A percentile compares a stretch with the other conserved stretches of the same genome.
These are phyloP conservation scores for Microplitis demolitor DNA, from an alignment of 1,140 invertebrate species.

Conservation along the genomic window DNA sequence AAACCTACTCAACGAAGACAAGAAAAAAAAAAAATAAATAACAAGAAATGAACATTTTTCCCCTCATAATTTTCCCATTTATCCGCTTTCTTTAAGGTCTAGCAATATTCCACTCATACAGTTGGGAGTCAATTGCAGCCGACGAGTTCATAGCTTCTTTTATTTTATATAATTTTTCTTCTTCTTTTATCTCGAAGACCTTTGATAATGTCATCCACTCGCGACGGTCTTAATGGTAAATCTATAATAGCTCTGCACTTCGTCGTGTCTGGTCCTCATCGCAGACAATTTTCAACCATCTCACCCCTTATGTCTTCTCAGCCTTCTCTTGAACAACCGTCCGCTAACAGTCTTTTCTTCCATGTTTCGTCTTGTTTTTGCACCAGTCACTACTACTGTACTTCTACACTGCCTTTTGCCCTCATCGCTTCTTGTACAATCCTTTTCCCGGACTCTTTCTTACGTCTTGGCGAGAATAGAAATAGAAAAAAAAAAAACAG, in stretches of 20 bases:
- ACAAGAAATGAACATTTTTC: conserved; percentile 6
- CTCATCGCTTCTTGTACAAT: conserved; percentile 8
- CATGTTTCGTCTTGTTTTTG: conserved; percentile 25
- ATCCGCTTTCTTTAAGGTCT: background rate
- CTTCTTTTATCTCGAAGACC: background rate
- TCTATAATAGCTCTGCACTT: conserved; percentile 29
- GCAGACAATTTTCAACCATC: background rate
- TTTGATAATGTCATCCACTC: conserved; percentile 21
- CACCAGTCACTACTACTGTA: background rate
- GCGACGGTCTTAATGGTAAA: conserved; percentile 28
- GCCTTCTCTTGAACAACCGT: background rate
- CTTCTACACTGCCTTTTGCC: background rate
- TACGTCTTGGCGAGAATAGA: background rate
- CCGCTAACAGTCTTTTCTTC: conserved; percentile 12
- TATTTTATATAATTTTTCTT: background rate
- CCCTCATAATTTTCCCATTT: conserved; percentile 24
- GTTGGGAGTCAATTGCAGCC: conserved; percentile 22
- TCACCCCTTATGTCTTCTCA: background rate
- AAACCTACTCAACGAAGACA: too few relatives aligned
- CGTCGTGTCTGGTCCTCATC: conserved; percentile 7
- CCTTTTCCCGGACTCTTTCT: conserved; percentile 21
- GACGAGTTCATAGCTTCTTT: conserved; percentile 7
- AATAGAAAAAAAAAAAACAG: background rate
- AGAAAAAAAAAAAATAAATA: background rate
- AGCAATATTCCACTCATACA: conserved; percentile 2